Conservation (phyloP, 2,113 vertebrate genomes). For the Chaetodon trifascialis region DNA sequence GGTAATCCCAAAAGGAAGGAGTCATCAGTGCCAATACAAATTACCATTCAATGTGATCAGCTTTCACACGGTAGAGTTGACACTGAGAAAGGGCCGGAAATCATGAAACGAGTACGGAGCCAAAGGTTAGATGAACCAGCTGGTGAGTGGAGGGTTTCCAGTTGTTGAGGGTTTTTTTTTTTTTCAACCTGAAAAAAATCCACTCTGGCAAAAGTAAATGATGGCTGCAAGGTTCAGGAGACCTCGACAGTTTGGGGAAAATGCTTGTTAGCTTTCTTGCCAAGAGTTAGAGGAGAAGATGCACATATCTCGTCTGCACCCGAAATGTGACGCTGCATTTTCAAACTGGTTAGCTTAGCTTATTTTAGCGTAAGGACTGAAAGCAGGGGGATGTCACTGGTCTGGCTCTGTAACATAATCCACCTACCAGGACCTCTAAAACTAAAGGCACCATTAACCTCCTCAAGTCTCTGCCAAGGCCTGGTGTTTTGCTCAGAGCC, state of each 20-base stretch:
- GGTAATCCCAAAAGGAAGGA: neutral
- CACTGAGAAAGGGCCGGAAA: slow-evolving; percentile 11
- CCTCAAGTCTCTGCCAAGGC: neutral
- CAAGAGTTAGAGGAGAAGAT: neutral
- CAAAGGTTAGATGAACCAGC: slow-evolving; percentile 18
- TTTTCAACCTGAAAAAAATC: neutral
- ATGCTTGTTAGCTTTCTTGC: neutral
- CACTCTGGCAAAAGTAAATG: too few species aligned
- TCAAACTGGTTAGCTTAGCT: neutral
- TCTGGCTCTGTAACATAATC: neutral
- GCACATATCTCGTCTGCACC: neutral
- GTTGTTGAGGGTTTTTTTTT: too few species aligned
- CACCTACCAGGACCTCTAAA: neutral
- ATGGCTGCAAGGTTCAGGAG: neutral
- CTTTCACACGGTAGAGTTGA: neutral
- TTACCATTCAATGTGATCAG: neutral
- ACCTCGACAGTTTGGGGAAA: neutral
- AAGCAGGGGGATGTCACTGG: neutral
- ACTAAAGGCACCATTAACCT: neutral
- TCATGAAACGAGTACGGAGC: slow-evolving; percentile 17
- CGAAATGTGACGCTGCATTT: neutral
- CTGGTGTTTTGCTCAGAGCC: too few species aligned
- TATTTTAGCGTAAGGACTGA: too few species aligned
- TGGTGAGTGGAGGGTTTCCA: slow-evolving; percentile 16
- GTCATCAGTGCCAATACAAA: neutral